Base-by-base conservation (phyloP, 2,888 invertebrate genomes). In the Pheosia tremula region DNA sequence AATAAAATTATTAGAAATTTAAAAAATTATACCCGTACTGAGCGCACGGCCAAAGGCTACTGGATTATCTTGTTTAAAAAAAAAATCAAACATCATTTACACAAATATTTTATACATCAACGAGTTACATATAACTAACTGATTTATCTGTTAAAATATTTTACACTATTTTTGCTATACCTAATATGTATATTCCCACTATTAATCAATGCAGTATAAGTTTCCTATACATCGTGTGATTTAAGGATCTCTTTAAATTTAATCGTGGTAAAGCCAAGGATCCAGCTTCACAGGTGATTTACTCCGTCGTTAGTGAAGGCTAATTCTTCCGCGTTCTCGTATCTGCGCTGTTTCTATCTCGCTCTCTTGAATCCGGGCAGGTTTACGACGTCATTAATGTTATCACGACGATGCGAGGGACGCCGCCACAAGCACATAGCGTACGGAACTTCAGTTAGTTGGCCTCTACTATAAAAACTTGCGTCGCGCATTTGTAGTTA, bases 241-340 rank as follows among this genome's bases (percentile, higher is more conserved):
- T 82, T 85, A 87, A 84, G 69, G 79, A 76, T 78, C 79, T 11
- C 74, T 84, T 83, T 81, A 84, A 85, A 83, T 83, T 85, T 87
- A 87, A 89, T 89, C 88, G 83, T 68, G 68, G 75, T 83, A 82
- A 84, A 81, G 80, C 65, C 83, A 79, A 24, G 80, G 80, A 77
- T 76, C 78, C 78, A 80, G 78, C 75, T 80, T 80, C 82, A 78
- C 86, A 84, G 81, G 90, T 90, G 89, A 91, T 90, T 90, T 91
- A 91, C 89, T 87, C 78, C 85, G 77, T 88, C 88, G 90, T 90
- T 90, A 89, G 87, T 75, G 79, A 76, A 74, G 73, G 85, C 88
- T 91, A 91, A 90, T 90, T 90, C 91, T 91, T 91, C 92, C 91
- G 91, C 91, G 87, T 91, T 90, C 90, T 86, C 72, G 79, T 87